Base-by-base conservation (phyloP, 30 jellyfish, hydroid and myxozoan species). In the Aurelia aurita complex sp. Pacific region DNA sequence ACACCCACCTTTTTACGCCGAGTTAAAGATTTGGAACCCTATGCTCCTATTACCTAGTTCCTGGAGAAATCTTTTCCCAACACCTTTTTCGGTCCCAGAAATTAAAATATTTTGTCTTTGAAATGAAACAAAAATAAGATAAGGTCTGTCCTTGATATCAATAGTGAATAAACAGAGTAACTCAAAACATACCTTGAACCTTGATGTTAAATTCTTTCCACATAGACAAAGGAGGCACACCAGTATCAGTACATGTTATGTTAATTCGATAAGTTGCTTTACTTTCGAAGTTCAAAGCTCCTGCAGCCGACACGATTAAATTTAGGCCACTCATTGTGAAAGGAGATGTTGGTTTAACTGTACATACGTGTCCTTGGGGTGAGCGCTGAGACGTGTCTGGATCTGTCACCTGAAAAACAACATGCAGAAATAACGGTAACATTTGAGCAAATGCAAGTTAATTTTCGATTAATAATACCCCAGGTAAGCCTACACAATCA, bases 371-470 rank as follows among this genome's bases (percentile, higher is more conserved):
- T 8, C 81, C 66, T 60, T 86, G 96, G 0, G 74, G 86, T 2
- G 86, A 74, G 12, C 85, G 66, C 76, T 86, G 89, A 40, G 75
- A 35, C 1, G 76, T 86, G 66, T 86, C 96, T 3, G 96, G 96
- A 77, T 86, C 96, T 10, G 81, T 19, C 67, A 86, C 85, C 96
- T 86, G 17, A 17, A 71, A 68, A 67, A 46, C 2, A 46, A 46
- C 57, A 46, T 4, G 1, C 0, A 46, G 57, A 46, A 46, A 4
- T 9, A 40, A 40, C 0, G 52, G 52, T 3, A 3, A 40, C 6
- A 1, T 6, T 40, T 40, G 10, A 40, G 8, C 29, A 23, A 23
- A 23, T 23, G 29, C 29, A 23, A 23, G 29, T 23, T 23, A 23
- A 23, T 23, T 23, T 23, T 23, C 29, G 29, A 23, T 23, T 23